Base-by-base conservation (phyloP, 2,797 vertebrate genomes). In the Gymnothorax javanicus region DNA sequence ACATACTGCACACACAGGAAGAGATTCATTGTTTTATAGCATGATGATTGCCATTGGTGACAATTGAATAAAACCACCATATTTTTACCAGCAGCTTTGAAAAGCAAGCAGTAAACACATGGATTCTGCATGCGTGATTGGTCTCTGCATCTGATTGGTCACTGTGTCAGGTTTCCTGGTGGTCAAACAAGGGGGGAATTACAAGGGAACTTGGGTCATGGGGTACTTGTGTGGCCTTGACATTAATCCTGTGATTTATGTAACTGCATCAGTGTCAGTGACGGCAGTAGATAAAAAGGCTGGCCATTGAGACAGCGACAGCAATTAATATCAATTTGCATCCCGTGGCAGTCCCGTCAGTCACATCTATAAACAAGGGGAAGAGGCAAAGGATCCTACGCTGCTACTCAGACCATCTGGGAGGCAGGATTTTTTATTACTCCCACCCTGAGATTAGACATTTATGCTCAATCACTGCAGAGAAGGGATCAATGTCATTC, bases 131-230 rank as follows among this genome's bases (percentile, higher is more conserved):
- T 43, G 62, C 17, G 23, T 5, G 62, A 5, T 1, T 64, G 17
- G 12, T 77, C 64, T 73, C 12, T 52, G 75, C 15, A 20, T 7
- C 86, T 90, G 91, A 91, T 88, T 91, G 85, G 92, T 93, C 91
- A 90, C 89, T 91, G 89, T 73, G 90, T 88, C 13, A 82, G 90
- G 89, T 89, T 90, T 92, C 84, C 91, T 86, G 90, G 88, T 92
- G 94, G 93, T 95, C 82, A 60, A 12, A 62, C 25, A 59, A 58
- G 82, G 8, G 1, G n/a, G 82, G 82, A 56, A 58, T 43, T 43
- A 83, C 56, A 27, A 50, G 23, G 62, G 82, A 58, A 20, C 58
- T n/a, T 33, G 2, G 11, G 77, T 56, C 50, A 23, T 2, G 33
- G 43, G 33, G 75, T 20, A 33, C 77, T n/a, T 11, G 77, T n/a